phyloP scores from a whole-genome alignment of 2,113 vertebrate species.

The Chloroceryle aenea region DNA sequence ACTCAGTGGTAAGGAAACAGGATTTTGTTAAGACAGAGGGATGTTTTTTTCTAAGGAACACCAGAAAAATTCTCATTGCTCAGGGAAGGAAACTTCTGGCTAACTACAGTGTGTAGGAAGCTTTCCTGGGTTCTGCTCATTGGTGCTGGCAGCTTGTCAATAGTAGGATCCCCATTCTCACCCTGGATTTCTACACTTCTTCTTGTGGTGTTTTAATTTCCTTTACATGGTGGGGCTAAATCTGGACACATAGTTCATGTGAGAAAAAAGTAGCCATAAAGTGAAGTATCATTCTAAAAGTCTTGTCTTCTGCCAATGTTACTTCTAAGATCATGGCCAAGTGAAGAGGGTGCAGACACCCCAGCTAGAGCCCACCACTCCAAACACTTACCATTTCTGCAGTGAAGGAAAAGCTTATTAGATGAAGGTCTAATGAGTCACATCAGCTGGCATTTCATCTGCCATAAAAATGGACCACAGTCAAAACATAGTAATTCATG shows the following conservation, averaged over 20 bases:
- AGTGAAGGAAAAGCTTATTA: background rate
- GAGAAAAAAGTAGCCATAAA: background rate
- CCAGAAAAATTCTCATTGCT: background rate
- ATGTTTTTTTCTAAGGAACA: background rate
- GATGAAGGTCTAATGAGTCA: background rate
- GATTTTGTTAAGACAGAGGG: background rate
- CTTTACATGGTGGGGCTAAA: background rate
- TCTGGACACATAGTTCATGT: background rate
- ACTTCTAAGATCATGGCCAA: background rate
- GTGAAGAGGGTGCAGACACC: background rate
- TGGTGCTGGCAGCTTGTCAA: background rate
- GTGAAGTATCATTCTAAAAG: background rate
- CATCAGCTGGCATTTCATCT: background rate
- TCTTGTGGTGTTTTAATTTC: background rate
- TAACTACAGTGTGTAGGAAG: background rate
- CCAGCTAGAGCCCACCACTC: background rate
- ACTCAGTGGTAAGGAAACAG: rapidly evolving
- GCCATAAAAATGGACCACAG: background rate
- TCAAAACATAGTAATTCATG: background rate
- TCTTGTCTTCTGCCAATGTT: background rate
- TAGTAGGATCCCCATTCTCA: background rate
- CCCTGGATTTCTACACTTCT: background rate
- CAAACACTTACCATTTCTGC: background rate
- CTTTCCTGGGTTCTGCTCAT: background rate
- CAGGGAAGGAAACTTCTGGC: background rate